These are phyloP conservation scores for Lasioglossum oenotherae DNA, from an alignment of 2,888 invertebrate genomes.

Conservation along the genomic window DNA sequence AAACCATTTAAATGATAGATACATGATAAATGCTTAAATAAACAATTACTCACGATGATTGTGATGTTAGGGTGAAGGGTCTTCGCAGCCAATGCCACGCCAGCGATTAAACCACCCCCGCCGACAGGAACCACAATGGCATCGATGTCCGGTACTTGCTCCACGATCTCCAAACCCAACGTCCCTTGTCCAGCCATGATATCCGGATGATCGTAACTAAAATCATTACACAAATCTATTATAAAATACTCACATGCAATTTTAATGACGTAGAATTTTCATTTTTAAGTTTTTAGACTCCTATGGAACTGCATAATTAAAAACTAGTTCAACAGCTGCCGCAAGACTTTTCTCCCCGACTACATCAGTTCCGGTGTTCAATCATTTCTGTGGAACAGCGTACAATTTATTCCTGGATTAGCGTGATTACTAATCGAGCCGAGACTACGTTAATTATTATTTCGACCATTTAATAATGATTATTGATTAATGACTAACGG, in stretches of 20 bases:
- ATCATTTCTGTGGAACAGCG: background rate
- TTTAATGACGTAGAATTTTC: background rate
- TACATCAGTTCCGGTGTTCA: background rate
- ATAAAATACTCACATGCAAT: background rate
- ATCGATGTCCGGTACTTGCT: slow-evolving; percentile 94
- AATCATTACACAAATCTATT: slow-evolving; percentile 27
- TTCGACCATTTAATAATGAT: background rate
- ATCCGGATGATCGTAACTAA: slow-evolving; percentile 96
- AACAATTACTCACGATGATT: slow-evolving; percentile 90
- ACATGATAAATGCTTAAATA: background rate
- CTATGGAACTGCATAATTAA: background rate
- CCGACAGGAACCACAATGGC: slow-evolving; percentile 97
- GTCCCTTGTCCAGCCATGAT: slow-evolving; percentile 98
- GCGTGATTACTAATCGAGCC: background rate
- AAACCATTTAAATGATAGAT: too few relatives aligned
- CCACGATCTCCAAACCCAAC: slow-evolving; percentile 95
- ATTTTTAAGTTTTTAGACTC: too few relatives aligned
- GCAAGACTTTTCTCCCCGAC: background rate
- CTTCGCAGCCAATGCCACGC: slow-evolving; percentile 95
- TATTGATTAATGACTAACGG: background rate
- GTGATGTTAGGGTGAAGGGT: slow-evolving; percentile 92
- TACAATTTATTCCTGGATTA: background rate
- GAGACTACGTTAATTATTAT: background rate
- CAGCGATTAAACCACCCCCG: slow-evolving; percentile 97
- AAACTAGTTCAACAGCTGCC: background rate